These are phyloP conservation scores for Charina bottae DNA, from an alignment of 2,113 vertebrate genomes.

Conservation along the genomic window DNA sequence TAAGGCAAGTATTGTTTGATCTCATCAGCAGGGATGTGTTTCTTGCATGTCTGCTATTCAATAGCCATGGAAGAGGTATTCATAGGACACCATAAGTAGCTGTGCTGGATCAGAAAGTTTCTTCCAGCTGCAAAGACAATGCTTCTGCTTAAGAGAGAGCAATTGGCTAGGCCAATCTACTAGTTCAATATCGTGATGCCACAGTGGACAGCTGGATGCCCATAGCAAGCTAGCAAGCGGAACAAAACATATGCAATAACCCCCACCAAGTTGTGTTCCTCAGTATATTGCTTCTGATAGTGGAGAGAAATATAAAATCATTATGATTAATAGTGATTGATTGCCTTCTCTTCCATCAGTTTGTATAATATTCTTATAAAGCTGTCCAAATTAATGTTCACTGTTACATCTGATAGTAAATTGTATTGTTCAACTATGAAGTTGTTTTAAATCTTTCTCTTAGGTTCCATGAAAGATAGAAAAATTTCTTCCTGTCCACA, in stretches of 20 bases:
- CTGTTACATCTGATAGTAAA: background rate
- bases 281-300: background rate
- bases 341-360: background rate
- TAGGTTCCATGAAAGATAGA: background rate
- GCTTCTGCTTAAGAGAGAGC: background rate
- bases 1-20: background rate
- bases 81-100: background rate
- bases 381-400: background rate
- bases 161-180: background rate
- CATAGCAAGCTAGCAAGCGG: background rate
- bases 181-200: background rate
- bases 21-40: background rate
- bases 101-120: background rate
- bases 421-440: background rate
- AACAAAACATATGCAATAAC: background rate
- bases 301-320: background rate
- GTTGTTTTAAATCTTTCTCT: background rate
- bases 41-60: slow-evolving; percentile 2
- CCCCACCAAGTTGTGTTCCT: too few relatives aligned
- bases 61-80: background rate
- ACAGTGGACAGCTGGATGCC: background rate
- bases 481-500: background rate
- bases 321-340: background rate
- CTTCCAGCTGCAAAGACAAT: slow-evolving; percentile 5
- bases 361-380: background rate